A percentile compares a stretch with the other conserved stretches of the same genome.
Evolutionary conservation across 2,797 vertebrate genomes (phyloP).

Genomic region (Siniperca scherzeri): DNA sequence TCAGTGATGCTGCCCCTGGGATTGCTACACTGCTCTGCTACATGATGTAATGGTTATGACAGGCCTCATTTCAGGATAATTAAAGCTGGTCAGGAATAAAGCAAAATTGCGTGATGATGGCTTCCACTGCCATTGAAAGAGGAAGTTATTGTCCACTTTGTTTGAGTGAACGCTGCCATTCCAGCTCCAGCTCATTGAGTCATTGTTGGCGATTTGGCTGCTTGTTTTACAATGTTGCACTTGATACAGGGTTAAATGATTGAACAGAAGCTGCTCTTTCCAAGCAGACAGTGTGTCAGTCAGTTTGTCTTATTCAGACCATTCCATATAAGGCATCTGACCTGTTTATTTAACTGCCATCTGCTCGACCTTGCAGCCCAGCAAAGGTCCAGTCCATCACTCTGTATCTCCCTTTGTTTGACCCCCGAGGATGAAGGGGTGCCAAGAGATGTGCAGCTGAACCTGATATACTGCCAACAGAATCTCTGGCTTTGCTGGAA

Average conservation of each 20-base stretch:
- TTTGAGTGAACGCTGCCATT: conserved; percentile 45
- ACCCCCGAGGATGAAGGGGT: conserved; percentile 30
- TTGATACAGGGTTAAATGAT: conserved; percentile 37
- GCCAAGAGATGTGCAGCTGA: conserved; percentile 57
- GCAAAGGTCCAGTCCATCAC: conserved; percentile 33
- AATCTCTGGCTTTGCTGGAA: conserved; percentile 33
- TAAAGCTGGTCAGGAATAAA: conserved; percentile 75
- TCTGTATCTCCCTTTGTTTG: conserved; percentile 26
- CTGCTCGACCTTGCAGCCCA: conserved; percentile 63
- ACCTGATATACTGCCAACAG: conserved; percentile 43
- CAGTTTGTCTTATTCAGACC: conserved; percentile 42
- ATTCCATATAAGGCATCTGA: conserved; percentile 40
- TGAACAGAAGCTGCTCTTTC: conserved; percentile 38
- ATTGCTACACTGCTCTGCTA: conserved; percentile 60
- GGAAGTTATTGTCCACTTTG: conserved; percentile 66
- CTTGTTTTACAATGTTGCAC: conserved; percentile 44
- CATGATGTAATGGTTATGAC: conserved; percentile 80
- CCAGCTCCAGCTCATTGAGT: conserved; percentile 33
- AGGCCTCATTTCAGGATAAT: conserved; percentile 74
- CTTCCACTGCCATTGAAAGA: conserved; percentile 49
- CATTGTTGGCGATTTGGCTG: conserved; percentile 45
- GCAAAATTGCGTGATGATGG: conserved; percentile 59
- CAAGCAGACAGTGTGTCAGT: conserved; percentile 11
- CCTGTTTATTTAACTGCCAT: conserved; percentile 67
- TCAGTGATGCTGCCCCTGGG: conserved; percentile 67